Conservation (phyloP, 2,888 invertebrate genomes). For the Periphyllus acericola region DNA sequence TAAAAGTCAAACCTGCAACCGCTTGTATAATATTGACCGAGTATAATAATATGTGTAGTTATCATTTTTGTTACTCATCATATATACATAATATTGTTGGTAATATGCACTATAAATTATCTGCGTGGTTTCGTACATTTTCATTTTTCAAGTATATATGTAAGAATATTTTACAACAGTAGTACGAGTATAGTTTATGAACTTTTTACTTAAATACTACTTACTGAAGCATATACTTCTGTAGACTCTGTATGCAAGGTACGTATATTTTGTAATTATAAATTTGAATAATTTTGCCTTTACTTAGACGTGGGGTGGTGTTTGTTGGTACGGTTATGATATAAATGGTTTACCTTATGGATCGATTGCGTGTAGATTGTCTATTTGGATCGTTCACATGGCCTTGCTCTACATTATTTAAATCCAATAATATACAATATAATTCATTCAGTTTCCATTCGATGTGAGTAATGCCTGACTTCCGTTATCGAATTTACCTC, state of each 20-base stretch:
- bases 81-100: neutral
- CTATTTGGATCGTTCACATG: constrained; percentile 31
- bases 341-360: constrained; percentile 19
- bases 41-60: too few species aligned
- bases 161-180: neutral
- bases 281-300: neutral
- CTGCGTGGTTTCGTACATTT: neutral
- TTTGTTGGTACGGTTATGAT: constrained; percentile 31
- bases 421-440: constrained; percentile 2
- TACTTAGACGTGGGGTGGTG: neutral
- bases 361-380: constrained; percentile 49
- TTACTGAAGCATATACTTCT: neutral
- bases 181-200: neutral
- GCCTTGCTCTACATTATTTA: constrained; percentile 40
- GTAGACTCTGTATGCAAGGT: neutral
- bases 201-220: neutral
- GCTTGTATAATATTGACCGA: too few species aligned
- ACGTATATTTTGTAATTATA: neutral
- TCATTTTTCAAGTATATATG: neutral
- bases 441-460: neutral
- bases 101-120: neutral
- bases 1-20: too few species aligned
- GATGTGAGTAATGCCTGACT: neutral
- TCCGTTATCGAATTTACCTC: neutral
- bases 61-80: too few species aligned